These are phyloP conservation scores for Punctoribates punctum DNA, from an alignment of 2,888 invertebrate genomes.

Conservation along the genomic window DNA sequence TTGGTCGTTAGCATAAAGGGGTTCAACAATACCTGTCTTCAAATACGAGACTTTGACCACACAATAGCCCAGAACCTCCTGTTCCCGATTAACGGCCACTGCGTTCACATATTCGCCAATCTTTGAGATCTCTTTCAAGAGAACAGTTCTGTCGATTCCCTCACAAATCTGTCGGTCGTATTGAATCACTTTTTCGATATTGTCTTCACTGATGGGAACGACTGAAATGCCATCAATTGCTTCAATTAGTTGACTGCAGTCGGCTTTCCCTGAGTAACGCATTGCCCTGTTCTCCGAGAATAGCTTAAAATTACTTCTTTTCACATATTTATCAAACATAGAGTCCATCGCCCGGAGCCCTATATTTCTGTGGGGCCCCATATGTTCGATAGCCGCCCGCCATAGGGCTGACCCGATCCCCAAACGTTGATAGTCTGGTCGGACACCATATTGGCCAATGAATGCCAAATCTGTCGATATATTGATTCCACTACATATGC, in stretches of 20 bases:
- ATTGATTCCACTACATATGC: slow-evolving; percentile 34
- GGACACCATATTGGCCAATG: slow-evolving; percentile 44
- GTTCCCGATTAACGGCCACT: slow-evolving; percentile 40
- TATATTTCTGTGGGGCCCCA: slow-evolving; percentile 39
- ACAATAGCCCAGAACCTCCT: slow-evolving; percentile 35
- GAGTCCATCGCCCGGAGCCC: too few species aligned
- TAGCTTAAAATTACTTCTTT: slow-evolving; percentile 41
- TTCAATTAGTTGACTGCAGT: background rate
- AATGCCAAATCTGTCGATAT: slow-evolving; percentile 40
- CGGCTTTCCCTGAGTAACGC: background rate
- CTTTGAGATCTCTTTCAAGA: background rate
- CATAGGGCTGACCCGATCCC: slow-evolving; percentile 45
- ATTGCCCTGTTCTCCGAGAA: background rate
- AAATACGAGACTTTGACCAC: background rate
- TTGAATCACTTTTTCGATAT: slow-evolving; percentile 30
- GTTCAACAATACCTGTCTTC: slow-evolving; percentile 42
- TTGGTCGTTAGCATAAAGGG: slow-evolving; percentile 44
- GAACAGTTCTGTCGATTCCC: background rate
- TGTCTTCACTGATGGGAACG: background rate
- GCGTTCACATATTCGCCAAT: slow-evolving; percentile 39
- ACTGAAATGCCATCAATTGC: background rate
- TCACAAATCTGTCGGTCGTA: slow-evolving; percentile 8
- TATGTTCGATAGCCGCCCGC: slow-evolving; percentile 43
- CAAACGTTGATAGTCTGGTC: slow-evolving; percentile 43
- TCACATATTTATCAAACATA: slow-evolving; percentile 35